A percentile compares a stretch with the other conserved stretches of the same genome.
These are phyloP conservation scores for Bubo scandiacus DNA, from an alignment of 2,113 vertebrate genomes.

Conservation along the genomic window DNA sequence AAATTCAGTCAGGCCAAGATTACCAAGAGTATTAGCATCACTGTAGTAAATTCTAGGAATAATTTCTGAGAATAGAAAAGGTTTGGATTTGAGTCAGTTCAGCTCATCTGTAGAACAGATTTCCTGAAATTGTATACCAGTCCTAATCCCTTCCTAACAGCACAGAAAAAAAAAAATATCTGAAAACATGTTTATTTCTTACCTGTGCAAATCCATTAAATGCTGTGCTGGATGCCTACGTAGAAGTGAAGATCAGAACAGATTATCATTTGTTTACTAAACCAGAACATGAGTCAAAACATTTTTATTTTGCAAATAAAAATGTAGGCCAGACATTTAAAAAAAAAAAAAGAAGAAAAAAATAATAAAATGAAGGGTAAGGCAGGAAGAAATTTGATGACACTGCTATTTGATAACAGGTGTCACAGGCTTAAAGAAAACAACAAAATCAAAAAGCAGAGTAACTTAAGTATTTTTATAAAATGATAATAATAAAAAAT, in stretches of 20 bases:
- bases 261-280: constrained; percentile 12
- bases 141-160: not conserved
- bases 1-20: not conserved
- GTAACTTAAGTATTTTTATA: not conserved
- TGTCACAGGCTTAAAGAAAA: constrained; percentile 66
- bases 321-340: constrained; percentile 16
- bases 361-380: not conserved
- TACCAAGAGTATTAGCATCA: not conserved
- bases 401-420: constrained; percentile 8
- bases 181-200: constrained; percentile 43
- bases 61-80: not conserved
- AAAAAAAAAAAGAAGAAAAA: not conserved
- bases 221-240: constrained; percentile 79
- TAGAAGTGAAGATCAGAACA: constrained; percentile 66
- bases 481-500: not conserved
- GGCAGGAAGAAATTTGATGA: constrained; percentile 15
- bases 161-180: not conserved
- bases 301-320: constrained; percentile 44
- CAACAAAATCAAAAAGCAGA: not conserved
- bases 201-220: constrained; percentile 91
- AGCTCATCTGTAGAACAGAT: not conserved
- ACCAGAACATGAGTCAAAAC: not conserved
- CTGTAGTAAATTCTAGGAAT: not conserved
- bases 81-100: not conserved
- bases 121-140: not conserved